These are phyloP conservation scores for Junco hyemalis DNA, from an alignment of 2,113 vertebrate species.

Conservation along the genomic window DNA sequence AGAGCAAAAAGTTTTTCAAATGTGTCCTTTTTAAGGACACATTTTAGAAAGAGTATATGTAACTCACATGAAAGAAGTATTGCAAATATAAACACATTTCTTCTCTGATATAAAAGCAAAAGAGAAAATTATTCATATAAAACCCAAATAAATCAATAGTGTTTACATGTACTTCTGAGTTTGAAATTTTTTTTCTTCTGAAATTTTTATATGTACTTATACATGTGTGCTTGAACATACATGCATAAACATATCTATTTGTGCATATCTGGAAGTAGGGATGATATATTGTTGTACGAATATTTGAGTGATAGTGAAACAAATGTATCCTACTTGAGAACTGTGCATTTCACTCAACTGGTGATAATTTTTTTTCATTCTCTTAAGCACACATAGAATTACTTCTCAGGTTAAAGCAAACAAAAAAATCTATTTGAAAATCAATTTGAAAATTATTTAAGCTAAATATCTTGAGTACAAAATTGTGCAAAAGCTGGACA, in stretches of 20 bases:
- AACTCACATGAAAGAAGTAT: background rate
- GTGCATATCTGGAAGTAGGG: background rate
- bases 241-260: background rate
- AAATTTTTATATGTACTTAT: background rate
- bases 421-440: background rate
- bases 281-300: background rate
- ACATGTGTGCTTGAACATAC: background rate
- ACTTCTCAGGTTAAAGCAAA: background rate
- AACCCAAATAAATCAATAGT: background rate
- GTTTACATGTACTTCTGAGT: background rate
- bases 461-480: background rate
- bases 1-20: background rate
- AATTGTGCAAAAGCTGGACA: background rate
- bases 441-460: background rate
- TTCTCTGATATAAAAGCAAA: background rate
- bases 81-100: background rate
- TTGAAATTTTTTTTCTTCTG: background rate
- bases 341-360: background rate
- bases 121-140: background rate
- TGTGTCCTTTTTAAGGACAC: background rate
- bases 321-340: background rate
- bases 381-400: background rate
- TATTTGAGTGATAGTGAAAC: background rate
- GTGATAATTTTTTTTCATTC: background rate
- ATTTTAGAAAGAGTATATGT: background rate